Base-by-base conservation (phyloP, 2,888 invertebrate species). In the Anthophora plumipes region DNA sequence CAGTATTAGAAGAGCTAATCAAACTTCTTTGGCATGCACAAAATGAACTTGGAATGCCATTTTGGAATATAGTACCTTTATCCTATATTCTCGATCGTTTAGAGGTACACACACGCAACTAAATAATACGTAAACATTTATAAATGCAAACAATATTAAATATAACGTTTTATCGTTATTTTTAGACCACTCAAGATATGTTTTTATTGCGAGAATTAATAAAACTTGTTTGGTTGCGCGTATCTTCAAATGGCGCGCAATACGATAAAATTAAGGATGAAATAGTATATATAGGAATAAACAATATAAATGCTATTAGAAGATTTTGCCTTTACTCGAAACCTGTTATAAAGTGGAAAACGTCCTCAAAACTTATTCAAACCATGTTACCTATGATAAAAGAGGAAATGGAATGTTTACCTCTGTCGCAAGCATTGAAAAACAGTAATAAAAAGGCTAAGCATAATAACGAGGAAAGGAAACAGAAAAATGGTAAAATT, bases 291-390 rank as follows among this genome's bases (percentile, higher is more conserved):
- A 73, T 84, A 37, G 86, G 84, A 7, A 67, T 61, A 46, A 59
- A 63, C 5, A 89, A 89, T 72, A 67, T 82, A 55, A 82, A 83
- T 31, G 86, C 82, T 14, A 74, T 84, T 66, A 83, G 85, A 70
- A 81, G 72, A 37, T 78, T 89, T 37, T 84, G 85, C 43, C 61
- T 83, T 50, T 43, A 82, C 61, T 86, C 82, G 0, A 80, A 84
- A 48, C 54, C 80, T 54, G 25, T 68, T 41, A 72, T 89, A 61
- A 63, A 78, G 20, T 82, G 59, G 46, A 50, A 80, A n/a, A 71
- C 37, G 11, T 82, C 83, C 2, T 14, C 76, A n/a, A 61, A 72
- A 37, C 39, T 86, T 25, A 74, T 87, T 20, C 69, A 84, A 63
- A 57, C 41, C 5, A 72, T 86, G n/a, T 69, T 87, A 37, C 5